These are phyloP conservation scores for Oncopodura yosiiana DNA, from an alignment of 1,140 invertebrate genomes.

Conservation along the genomic window DNA sequence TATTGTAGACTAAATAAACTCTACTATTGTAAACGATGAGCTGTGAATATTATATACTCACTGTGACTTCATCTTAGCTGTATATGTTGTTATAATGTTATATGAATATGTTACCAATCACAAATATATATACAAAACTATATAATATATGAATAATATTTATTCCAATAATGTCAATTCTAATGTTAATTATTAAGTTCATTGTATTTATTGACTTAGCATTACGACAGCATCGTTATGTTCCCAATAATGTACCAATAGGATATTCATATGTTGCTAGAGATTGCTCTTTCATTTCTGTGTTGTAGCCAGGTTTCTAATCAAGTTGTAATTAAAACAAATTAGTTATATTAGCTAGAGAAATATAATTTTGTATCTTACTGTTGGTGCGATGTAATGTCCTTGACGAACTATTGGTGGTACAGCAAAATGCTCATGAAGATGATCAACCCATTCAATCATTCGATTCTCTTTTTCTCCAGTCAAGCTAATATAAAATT, in stretches of 20 bases:
- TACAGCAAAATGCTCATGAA: constrained; percentile 73
- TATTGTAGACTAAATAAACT: too few relatives aligned
- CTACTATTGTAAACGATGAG: too few relatives aligned
- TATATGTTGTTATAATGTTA: too few relatives aligned
- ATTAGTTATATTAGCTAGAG: too few relatives aligned
- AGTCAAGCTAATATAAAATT: constrained; percentile 58
- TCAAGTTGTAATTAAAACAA: constrained; percentile 33
- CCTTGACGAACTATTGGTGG: constrained; percentile 60
- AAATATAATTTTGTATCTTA: constrained; percentile 39
- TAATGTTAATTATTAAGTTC: too few relatives aligned
- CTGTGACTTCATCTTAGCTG: too few relatives aligned
- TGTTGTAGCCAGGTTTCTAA: constrained; percentile 64
- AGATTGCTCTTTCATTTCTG: constrained; percentile 58
- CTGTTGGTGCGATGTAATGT: constrained; percentile 60
- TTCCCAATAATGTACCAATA: constrained; percentile 59
- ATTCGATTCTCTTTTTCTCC: constrained; percentile 58
- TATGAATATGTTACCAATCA: too few relatives aligned
- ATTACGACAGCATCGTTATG: not conserved
- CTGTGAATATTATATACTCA: too few relatives aligned
- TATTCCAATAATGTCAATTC: too few relatives aligned
- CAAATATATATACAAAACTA: too few relatives aligned
- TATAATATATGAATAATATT: too few relatives aligned
- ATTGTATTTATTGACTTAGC: not conserved
- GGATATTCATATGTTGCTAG: constrained; percentile 63
- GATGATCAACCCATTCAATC: constrained; percentile 78